These are phyloP conservation scores for Synergus gifuensis DNA, from an alignment of 2,888 invertebrate genomes.

Conservation along the genomic window DNA sequence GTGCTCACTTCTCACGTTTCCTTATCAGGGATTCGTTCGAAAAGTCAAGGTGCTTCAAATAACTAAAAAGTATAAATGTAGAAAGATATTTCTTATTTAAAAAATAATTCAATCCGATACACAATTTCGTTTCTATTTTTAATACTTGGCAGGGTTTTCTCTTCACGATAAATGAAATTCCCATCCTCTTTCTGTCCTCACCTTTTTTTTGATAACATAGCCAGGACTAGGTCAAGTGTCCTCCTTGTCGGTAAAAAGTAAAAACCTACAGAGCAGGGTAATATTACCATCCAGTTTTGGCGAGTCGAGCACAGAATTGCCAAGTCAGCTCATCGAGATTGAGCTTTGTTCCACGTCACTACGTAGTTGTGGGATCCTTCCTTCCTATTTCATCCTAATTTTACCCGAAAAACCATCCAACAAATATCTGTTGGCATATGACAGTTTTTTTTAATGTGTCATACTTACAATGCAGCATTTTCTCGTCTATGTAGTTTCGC, in stretches of 20 bases:
- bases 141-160: neutral
- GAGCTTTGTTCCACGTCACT: conserved; percentile 63
- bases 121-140: neutral
- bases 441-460: neutral
- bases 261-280: conserved; percentile 57
- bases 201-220: conserved; percentile 69
- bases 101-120: neutral
- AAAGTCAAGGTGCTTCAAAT: neutral
- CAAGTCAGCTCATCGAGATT: conserved; percentile 70
- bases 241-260: conserved; percentile 53
- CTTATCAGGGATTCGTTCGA: neutral
- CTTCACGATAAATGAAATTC: neutral
- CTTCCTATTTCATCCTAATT: neutral
- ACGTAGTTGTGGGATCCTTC: neutral
- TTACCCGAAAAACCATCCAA: neutral
- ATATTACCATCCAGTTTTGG: conserved; percentile 68
- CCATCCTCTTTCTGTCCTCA: conserved; percentile 27
- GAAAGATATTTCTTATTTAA: neutral
- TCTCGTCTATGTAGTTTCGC: no score
- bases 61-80: no score
- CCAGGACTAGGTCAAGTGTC: conserved; percentile 69
- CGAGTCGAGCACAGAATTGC: conserved; percentile 64
- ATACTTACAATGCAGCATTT: no score
- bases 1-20: conserved; percentile 1
- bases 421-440: neutral